phyloP scores from a whole-genome alignment of 2,797 vertebrate species.

The Pipistrellus nathusii region DNA sequence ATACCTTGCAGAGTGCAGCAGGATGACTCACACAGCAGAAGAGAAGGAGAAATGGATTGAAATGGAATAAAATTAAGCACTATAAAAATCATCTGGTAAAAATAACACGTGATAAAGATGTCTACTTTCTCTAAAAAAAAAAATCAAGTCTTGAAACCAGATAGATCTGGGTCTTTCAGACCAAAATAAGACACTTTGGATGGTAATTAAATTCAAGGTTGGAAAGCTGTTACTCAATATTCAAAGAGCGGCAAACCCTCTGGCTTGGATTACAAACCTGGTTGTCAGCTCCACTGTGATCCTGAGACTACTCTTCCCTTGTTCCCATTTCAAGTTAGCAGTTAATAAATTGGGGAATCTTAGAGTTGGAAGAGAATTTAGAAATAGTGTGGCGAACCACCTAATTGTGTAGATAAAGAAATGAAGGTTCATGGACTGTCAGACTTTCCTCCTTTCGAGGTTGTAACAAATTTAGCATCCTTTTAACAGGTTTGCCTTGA shows the following conservation, averaged over 20 bases:
- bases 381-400: background rate
- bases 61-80: constrained; percentile 66
- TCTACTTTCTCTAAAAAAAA: constrained; percentile 51
- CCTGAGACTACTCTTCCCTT: background rate
- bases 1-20: background rate
- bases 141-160: constrained; percentile 41
- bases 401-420: background rate
- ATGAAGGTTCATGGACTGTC: background rate
- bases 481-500: background rate
- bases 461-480: background rate
- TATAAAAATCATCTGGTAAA: constrained; percentile 65
- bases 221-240: constrained; percentile 29
- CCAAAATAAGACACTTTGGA: constrained; percentile 21
- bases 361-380: background rate
- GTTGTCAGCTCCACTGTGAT: constrained; percentile 4
- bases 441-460: background rate
- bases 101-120: background rate
- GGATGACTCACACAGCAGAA: constrained; percentile 57
- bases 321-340: background rate
- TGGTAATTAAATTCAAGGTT: constrained; percentile 52
- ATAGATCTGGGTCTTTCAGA: background rate
- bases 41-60: constrained; percentile 39
- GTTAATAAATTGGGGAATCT: constrained; percentile 1
- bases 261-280: constrained; percentile 11
- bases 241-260: background rate